These are phyloP conservation scores for Chrysolina oricalcia DNA, from an alignment of 2,888 invertebrate species.

Conservation along the genomic window DNA sequence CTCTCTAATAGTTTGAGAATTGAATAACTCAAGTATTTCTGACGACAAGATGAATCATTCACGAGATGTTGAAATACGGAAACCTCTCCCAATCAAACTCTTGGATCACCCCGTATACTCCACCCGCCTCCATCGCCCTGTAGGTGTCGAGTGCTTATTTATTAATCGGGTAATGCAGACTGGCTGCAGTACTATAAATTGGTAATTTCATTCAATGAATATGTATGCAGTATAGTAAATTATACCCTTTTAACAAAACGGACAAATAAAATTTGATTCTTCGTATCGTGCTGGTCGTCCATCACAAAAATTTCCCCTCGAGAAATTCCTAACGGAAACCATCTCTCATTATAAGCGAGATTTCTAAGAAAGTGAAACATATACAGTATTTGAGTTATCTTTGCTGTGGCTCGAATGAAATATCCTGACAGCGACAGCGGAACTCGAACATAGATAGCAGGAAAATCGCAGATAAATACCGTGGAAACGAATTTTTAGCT, in stretches of 20 bases:
- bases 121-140: background rate
- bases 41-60: too few relatives aligned
- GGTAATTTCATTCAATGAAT: slow-evolving; percentile 52
- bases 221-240: slow-evolving; percentile 55
- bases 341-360: slow-evolving; percentile 51
- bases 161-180: slow-evolving; percentile 27
- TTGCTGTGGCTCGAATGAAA: slow-evolving; percentile 29
- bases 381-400: slow-evolving; percentile 49
- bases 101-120: background rate
- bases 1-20: too few relatives aligned
- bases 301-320: slow-evolving; percentile 53
- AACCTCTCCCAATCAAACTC: background rate
- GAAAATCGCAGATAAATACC: slow-evolving; percentile 14
- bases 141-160: slow-evolving; percentile 22
- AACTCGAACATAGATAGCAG: slow-evolving; percentile 14
- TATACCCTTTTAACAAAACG: slow-evolving; percentile 55
- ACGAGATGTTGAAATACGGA: too few relatives aligned
- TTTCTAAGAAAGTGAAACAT: slow-evolving; percentile 59
- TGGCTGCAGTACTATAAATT: slow-evolving; percentile 49
- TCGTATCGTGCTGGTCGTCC: slow-evolving; percentile 52
- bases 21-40: too few relatives aligned
- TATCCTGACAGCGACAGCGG: slow-evolving; percentile 22
- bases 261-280: slow-evolving; percentile 56
- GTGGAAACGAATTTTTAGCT: slow-evolving; percentile 12
- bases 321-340: slow-evolving; percentile 54